Evolutionary conservation across 2,113 vertebrate species (phyloP).

Genomic region (Centropus bengalensis): DNA sequence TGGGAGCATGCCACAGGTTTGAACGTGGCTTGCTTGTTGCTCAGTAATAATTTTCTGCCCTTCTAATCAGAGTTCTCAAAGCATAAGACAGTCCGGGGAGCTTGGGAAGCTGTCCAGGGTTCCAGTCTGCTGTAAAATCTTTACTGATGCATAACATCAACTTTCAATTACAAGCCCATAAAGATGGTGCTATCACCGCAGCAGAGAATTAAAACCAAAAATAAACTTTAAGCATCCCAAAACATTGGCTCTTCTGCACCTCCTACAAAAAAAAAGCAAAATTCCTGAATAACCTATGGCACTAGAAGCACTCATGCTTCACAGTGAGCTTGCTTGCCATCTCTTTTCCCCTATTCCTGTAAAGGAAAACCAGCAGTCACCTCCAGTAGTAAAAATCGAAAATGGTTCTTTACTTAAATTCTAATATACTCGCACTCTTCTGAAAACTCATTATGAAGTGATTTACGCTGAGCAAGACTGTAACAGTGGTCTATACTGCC

Average conservation of each 20-base stretch:
- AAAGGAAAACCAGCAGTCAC: neutral
- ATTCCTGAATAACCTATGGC: neutral
- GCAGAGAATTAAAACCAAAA: neutral
- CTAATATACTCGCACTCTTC: neutral
- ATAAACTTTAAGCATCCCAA: neutral
- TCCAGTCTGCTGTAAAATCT: slow-evolving; percentile 5
- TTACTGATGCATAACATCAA: neutral
- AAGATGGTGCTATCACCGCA: neutral
- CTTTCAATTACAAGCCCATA: neutral
- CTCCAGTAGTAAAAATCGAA: neutral
- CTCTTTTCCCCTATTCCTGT: neutral
- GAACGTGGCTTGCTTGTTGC: neutral
- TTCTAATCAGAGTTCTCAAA: slow-evolving; percentile 50
- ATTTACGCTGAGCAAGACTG: neutral
- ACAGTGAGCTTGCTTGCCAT: neutral
- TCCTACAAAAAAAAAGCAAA: neutral
- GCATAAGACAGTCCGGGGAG: slow-evolving; percentile 24
- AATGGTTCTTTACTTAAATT: neutral
- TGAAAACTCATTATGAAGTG: neutral
- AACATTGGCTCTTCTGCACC: neutral
- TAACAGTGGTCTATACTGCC: neutral
- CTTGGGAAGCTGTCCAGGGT: slow-evolving; percentile 27
- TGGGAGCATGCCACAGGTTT: slow-evolving; percentile 10
- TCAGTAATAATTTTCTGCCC: slow-evolving; percentile 46
- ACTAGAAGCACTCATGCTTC: neutral